Percentiles rank a stretch among this genome's conserved stretches.
Evolutionary conservation across 2,797 vertebrate species (phyloP).

Genomic region (Leptodactylus fallax): DNA sequence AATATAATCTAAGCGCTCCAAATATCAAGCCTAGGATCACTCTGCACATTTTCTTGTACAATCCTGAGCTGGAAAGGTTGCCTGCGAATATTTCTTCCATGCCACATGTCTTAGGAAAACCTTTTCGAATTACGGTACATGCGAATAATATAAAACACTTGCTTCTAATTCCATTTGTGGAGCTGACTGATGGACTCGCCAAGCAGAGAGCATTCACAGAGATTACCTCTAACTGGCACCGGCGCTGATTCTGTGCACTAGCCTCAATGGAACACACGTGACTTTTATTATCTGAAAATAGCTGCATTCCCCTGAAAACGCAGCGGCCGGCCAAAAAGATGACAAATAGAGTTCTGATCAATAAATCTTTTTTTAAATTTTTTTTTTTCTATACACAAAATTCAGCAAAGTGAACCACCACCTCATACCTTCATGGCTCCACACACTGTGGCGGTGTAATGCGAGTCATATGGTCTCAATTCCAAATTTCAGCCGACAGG

Average conservation of each 20-base stretch:
- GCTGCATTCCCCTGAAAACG: constrained; percentile 26
- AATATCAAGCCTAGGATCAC: no score
- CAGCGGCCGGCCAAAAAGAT: constrained; percentile 40
- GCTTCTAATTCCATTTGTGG: constrained; percentile 23
- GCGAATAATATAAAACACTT: constrained; percentile 59
- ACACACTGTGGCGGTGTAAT: constrained; percentile 25
- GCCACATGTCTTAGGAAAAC: constrained; percentile 28
- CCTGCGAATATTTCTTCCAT: constrained; percentile 27
- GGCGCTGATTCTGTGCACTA: constrained; percentile 9
- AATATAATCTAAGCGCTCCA: background rate
- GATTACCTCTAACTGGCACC: constrained; percentile 43
- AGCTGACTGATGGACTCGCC: constrained; percentile 21
- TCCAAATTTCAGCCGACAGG: constrained; percentile 27
- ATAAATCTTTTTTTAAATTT: constrained; percentile 54
- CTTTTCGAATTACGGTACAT: constrained; percentile 40
- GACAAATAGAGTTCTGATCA: constrained; percentile 42
- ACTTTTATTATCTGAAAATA: constrained; percentile 52
- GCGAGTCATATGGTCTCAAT: constrained; percentile 36
- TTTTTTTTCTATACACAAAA: background rate
- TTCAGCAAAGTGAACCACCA: background rate
- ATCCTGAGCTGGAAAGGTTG: background rate
- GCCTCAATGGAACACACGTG: constrained; percentile 49
- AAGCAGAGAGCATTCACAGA: constrained; percentile 15
- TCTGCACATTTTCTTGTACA: background rate
- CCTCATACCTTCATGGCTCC: constrained; percentile 25